Percentiles rank a stretch among this genome's conserved stretches.
Evolutionary conservation across 2,797 vertebrate species (phyloP).

Genomic region (Lagodon rhomboides): DNA sequence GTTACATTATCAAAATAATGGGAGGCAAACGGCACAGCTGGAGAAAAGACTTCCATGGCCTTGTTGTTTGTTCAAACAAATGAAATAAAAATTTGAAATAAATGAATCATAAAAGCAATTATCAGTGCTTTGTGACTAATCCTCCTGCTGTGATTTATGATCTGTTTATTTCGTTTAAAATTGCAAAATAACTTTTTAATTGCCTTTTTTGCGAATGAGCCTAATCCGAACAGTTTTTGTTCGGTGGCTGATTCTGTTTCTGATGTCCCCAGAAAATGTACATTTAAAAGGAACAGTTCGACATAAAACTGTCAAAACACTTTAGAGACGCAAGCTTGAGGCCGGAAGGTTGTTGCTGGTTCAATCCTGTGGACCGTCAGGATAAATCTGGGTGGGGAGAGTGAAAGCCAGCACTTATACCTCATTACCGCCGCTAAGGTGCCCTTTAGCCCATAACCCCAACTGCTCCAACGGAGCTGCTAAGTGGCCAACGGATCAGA

Average conservation of each 20-base stretch:
- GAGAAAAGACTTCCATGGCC: constrained; percentile 13
- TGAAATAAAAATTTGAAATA: constrained; percentile 20
- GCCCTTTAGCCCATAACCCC: too few relatives aligned
- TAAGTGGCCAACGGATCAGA: too few relatives aligned
- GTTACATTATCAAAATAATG: constrained; percentile 54
- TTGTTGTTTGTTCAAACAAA: constrained; percentile 58
- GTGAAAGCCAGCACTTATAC: too few relatives aligned
- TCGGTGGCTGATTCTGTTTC: constrained; percentile 17
- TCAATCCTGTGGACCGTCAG: too few relatives aligned
- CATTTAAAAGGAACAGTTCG: constrained; percentile 19
- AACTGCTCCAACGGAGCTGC: too few relatives aligned
- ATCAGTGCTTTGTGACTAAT: constrained; percentile 38
- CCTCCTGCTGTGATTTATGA: constrained; percentile 28
- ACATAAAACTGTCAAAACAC: background rate
- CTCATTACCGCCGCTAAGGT: too few relatives aligned
- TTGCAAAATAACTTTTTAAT: constrained; percentile 49
- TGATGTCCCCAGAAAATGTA: constrained; percentile 9
- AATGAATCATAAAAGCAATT: constrained; percentile 41
- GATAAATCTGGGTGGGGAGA: too few relatives aligned
- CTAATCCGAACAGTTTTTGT: constrained; percentile 21
- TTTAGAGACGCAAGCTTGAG: too few relatives aligned
- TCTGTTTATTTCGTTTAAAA: constrained; percentile 11
- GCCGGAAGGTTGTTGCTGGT: too few relatives aligned
- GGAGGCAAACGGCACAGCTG: constrained; percentile 36
- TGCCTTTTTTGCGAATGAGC: constrained; percentile 23